Base-by-base conservation (phyloP, 2,113 vertebrate species). In the Corvus cornix region DNA sequence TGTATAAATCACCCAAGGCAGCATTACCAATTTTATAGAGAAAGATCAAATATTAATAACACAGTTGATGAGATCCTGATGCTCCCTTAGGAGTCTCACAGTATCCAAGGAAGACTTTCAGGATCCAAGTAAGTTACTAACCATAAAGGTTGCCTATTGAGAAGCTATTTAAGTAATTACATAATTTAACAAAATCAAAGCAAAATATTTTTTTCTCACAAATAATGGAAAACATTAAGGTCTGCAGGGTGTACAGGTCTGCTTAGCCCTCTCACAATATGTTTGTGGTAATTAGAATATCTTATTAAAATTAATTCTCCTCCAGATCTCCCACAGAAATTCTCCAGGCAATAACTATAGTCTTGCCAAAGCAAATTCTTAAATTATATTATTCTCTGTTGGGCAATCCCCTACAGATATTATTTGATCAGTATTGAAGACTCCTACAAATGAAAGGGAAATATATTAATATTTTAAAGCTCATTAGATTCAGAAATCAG, bases 31-130 rank as follows among this genome's bases (percentile, higher is more conserved):
- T 89, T 89, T 82, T 76, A 58, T 18, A 72, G 28, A 67, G 28
- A 81, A 94, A 95, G 83, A 92, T 81, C 11, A 89, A 86, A 88
- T 81, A 87, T 77, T 96, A 93, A 88, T 89, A 83, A 53, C 27
- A 76, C 7, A 75, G 35, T 7, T 21, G 13, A 91, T 4, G 18
- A 24, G 74, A 91, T 67, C 56, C 14, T 49, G 13, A 23, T 93
- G 18, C 5, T 90, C n/a, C 21, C n/a, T 37, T 74, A 62, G 16
- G 46, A 81, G 20, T 68, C 41, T 75, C 44, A 56, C 4, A 64
- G 18, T 26, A 68, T 39, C 11, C 23, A 68, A 16, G 26, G 16
- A 33, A 72, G 53, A 58, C 7, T 58, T 90, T 22, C 9, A 52
- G 31, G 31, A 78, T 56, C 17, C 37, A 84, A 73, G 51, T 28